Conservation (phyloP, 2,113 vertebrate species). For the Leptobrachium ailaonicum region DNA sequence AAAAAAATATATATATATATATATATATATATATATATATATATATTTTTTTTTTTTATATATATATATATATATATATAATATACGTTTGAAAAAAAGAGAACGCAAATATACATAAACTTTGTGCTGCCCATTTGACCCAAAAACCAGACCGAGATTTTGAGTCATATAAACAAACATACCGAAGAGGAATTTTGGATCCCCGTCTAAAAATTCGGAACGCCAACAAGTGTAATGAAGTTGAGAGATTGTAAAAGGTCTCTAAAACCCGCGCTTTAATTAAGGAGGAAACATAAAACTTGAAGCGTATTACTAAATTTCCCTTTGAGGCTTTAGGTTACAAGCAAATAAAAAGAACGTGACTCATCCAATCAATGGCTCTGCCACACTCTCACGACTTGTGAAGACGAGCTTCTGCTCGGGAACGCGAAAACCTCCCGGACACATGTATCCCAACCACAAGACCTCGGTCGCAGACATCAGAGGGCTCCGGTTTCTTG, state of each 20-base stretch:
- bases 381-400: slow-evolving; percentile 1
- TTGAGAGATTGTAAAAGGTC: neutral
- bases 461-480: neutral
- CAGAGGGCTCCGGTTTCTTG: slow-evolving; percentile 12
- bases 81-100: too few relatives aligned
- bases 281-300: slow-evolving; percentile 9
- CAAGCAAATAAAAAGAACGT: slow-evolving; percentile 20
- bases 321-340: slow-evolving; percentile 12
- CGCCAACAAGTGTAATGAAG: neutral
- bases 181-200: neutral
- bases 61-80: too few relatives aligned
- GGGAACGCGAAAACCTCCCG: neutral
- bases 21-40: too few relatives aligned
- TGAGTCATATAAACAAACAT: too few relatives aligned
- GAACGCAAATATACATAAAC: too few relatives aligned
- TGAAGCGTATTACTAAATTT: neutral
- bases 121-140: too few relatives aligned
- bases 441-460: slow-evolving; percentile 30
- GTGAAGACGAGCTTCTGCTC: slow-evolving; percentile 15
- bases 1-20: too few relatives aligned
- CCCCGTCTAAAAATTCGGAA: neutral
- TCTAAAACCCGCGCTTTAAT: neutral
- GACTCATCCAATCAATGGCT: slow-evolving; percentile 35
- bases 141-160: too few relatives aligned
- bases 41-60: too few relatives aligned